Percentiles rank a stretch among this genome's conserved stretches.
Conservation (phyloP, 2,113 vertebrate species). For the Leptosomus discolor region DNA sequence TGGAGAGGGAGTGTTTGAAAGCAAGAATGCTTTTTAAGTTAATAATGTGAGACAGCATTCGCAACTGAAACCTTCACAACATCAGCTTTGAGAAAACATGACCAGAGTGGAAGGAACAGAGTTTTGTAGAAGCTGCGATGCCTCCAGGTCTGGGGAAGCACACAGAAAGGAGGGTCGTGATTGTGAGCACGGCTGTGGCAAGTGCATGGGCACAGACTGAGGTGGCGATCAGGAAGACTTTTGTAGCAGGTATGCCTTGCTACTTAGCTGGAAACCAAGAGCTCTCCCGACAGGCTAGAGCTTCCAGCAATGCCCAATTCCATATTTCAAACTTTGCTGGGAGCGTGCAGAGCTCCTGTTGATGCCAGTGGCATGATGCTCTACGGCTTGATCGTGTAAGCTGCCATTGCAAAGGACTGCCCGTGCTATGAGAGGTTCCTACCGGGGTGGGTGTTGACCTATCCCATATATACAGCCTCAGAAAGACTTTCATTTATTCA, state of each 20-base stretch:
- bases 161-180: background rate
- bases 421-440: background rate
- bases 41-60: background rate
- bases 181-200: background rate
- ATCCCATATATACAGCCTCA: background rate
- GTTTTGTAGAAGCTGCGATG: background rate
- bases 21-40: background rate
- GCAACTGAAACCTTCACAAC: background rate
- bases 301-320: background rate
- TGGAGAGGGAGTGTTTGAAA: fast-evolving
- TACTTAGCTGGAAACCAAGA: background rate
- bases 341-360: background rate
- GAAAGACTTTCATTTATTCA: background rate
- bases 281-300: background rate
- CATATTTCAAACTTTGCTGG: background rate
- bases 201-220: background rate
- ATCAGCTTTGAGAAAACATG: background rate
- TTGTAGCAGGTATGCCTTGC: background rate
- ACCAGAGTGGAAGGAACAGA: background rate
- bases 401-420: background rate
- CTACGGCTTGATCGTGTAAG: background rate
- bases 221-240: background rate
- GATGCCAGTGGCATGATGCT: background rate
- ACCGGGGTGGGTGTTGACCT: background rate
- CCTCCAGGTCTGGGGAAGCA: background rate